These are phyloP conservation scores for Epinotia demarniana DNA, from an alignment of 2,888 invertebrate genomes.

Conservation along the genomic window DNA sequence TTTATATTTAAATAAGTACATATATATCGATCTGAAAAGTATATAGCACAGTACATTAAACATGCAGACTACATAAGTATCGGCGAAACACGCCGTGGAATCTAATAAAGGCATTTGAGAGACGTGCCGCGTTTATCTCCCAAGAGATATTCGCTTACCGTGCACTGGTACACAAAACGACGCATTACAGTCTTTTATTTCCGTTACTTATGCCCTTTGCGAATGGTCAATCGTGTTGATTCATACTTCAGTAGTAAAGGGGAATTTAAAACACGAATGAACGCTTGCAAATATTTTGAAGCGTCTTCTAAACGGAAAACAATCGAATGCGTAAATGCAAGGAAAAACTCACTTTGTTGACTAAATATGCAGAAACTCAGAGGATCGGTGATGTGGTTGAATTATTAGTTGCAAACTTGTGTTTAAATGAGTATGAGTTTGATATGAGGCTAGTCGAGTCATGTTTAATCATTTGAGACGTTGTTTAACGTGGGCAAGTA, in stretches of 20 bases:
- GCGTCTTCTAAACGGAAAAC: not conserved
- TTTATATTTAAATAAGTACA: not conserved
- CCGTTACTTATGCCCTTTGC: not conserved
- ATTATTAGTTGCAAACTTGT: too few species aligned
- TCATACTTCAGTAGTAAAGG: slow-evolving; percentile 16
- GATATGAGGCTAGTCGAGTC: too few species aligned
- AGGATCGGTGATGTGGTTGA: too few species aligned
- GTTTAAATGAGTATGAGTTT: too few species aligned
- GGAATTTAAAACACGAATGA: slow-evolving; percentile 17
- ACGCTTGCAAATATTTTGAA: not conserved
- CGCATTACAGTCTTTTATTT: not conserved
- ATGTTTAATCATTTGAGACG: too few species aligned
- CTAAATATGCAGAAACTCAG: too few species aligned
- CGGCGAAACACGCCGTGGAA: slow-evolving; percentile 49
- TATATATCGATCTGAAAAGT: slow-evolving; percentile 8
- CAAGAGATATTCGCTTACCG: slow-evolving; percentile 29
- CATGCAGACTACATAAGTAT: slow-evolving; percentile 32
- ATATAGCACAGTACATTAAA: slow-evolving; percentile 15
- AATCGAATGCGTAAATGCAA: too few species aligned
- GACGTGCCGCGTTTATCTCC: slow-evolving; percentile 50
- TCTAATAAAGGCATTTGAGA: slow-evolving; percentile 58
- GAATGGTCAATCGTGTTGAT: not conserved
- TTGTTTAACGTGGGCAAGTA: too few species aligned
- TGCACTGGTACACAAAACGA: not conserved
- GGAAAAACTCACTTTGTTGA: not conserved